Percentiles rank a stretch among this genome's conserved stretches.
Conservation (phyloP, 2,797 vertebrate genomes). For the Eptatretus atami region DNA sequence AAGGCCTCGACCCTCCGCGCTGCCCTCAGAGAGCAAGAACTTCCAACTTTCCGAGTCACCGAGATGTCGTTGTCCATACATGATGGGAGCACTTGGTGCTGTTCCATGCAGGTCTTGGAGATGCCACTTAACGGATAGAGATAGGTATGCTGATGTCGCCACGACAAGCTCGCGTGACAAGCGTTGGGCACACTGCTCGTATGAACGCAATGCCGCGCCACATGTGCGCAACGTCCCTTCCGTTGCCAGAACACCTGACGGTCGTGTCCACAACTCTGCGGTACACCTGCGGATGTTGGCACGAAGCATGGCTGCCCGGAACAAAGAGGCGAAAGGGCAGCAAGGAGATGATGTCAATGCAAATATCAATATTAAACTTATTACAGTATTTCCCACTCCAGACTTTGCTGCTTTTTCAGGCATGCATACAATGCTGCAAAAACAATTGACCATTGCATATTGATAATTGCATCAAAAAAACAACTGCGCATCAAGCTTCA, state of each 20-base stretch:
- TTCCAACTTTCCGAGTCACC: no score
- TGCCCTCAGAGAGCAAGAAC: no score
- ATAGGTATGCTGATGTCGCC: not conserved
- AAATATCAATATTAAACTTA: not conserved
- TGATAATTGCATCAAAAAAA: not conserved
- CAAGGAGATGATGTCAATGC: not conserved
- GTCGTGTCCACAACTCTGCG: constrained; percentile 71
- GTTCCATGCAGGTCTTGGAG: not conserved
- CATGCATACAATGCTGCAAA: not conserved
- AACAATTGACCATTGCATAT: not conserved
- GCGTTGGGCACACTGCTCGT: not conserved
- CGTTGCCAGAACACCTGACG: constrained; percentile 17
- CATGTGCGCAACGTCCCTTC: constrained; percentile 8
- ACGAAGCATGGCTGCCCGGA: constrained; percentile 42
- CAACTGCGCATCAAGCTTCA: not conserved
- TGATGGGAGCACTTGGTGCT: not conserved
- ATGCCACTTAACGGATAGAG: not conserved
- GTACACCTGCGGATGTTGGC: constrained; percentile 96
- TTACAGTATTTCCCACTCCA: not conserved
- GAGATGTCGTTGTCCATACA: not conserved
- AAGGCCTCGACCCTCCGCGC: no score
- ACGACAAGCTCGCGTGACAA: not conserved
- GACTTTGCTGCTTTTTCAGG: not conserved
- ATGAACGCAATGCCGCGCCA: not conserved
- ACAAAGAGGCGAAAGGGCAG: not conserved